phyloP scores from a whole-genome alignment of 2,888 invertebrate genomes.

The Drosophila nr. medialis region DNA sequence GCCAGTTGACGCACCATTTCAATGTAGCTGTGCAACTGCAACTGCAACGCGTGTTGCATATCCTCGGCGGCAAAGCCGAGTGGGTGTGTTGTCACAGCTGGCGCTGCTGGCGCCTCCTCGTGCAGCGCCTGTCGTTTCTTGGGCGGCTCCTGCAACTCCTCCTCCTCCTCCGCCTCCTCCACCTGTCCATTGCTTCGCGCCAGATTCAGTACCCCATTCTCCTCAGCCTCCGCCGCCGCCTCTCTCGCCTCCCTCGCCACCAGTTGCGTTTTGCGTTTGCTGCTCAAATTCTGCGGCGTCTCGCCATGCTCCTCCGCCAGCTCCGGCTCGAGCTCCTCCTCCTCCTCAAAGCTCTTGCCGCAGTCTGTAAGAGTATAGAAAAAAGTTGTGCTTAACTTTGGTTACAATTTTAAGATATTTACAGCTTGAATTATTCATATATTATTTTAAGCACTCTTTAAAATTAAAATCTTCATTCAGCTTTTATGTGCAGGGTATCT shows the following conservation, averaged over 20 bases:
- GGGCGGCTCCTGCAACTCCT: background rate
- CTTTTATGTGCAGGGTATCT: background rate
- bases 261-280: conserved; percentile 68
- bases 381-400: conserved; percentile 18
- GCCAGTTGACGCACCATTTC: conserved; percentile 83
- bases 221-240: conserved; percentile 1
- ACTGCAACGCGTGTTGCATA: conserved; percentile 83
- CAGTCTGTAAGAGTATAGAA: conserved; percentile 73
- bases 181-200: conserved; percentile 55
- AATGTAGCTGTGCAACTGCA: conserved; percentile 84
- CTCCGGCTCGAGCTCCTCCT: conserved; percentile 49
- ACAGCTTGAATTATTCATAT: background rate
- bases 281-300: conserved; percentile 76
- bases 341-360: conserved; percentile 73
- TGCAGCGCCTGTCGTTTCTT: background rate
- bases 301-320: conserved; percentile 34
- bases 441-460: no score
- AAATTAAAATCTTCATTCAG: no score
- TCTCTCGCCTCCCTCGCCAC: conserved; percentile 29
- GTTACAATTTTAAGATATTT: conserved; percentile 30
- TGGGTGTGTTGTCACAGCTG: conserved; percentile 20
- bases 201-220: conserved; percentile 79
- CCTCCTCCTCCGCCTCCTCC: background rate
- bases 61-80: conserved; percentile 77
- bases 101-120: conserved; percentile 11